Conservation (phyloP, 2,888 invertebrate genomes). For the Sminthurinus aureus region DNA sequence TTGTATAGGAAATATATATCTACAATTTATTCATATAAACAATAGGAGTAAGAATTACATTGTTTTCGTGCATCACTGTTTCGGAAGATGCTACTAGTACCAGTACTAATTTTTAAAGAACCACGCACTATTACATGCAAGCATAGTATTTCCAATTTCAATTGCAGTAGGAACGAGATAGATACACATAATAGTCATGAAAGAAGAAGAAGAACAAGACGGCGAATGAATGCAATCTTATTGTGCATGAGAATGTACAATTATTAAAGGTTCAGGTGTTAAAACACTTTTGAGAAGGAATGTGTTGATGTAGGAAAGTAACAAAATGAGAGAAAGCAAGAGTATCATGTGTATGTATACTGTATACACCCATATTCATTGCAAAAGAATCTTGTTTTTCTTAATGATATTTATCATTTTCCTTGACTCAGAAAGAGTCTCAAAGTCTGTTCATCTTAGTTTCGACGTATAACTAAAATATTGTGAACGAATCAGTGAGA, state of each 20-base stretch:
- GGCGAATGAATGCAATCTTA: not conserved
- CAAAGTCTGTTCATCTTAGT: conserved; percentile 29
- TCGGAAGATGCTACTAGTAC: too few relatives aligned
- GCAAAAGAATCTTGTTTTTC: conserved; percentile 30
- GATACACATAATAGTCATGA: not conserved
- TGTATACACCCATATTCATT: too few relatives aligned
- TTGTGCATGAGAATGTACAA: not conserved
- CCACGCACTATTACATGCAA: not conserved
- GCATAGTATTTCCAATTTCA: conserved; percentile 30
- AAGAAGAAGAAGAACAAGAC: not conserved
- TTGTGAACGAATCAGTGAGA: conserved; percentile 28
- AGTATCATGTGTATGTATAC: conserved; percentile 5
- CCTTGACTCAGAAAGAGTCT: conserved; percentile 29
- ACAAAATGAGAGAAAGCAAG: not conserved
- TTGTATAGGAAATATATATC: not conserved
- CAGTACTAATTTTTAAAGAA: not conserved
- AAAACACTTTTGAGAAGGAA: too few relatives aligned
- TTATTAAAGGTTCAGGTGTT: conserved; percentile 30
- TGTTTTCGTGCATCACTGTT: too few relatives aligned
- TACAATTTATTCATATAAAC: not conserved
- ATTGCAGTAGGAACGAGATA: not conserved
- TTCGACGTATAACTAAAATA: conserved; percentile 32
- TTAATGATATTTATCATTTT: conserved; percentile 36
- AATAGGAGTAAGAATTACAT: not conserved
- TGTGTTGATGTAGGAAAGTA: too few relatives aligned